Evolutionary conservation across 2,797 vertebrate species (phyloP), one percentile per base, ranked within the genome.

Genomic region (Thaleichthys pacificus): DNA sequence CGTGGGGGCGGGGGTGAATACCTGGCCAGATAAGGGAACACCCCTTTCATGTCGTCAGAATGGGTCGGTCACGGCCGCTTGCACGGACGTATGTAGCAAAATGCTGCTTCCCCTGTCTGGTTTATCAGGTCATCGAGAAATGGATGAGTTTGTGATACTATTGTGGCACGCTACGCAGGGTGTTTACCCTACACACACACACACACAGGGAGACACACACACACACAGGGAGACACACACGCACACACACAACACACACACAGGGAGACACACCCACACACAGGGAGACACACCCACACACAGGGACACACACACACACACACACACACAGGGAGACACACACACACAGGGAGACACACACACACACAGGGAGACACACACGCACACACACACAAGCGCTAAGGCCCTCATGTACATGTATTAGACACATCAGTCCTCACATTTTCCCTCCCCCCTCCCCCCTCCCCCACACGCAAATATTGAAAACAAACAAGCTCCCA

Each of bases 1-100:
- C 74, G 80, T 78, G 32, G 61, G 66, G 56, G 71, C 32, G 38
- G 38, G 42, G 42, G 17, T 74, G 82, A 76, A 73, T 69, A 32
- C 35, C 69, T 61, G 42, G n/a, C 22, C 38, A 56, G 69, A 85
- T 79, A 83, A 75, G 57, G 35, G n/a, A 8, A 21, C 68, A 17
- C 19, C 11, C 11, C 74, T 56, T 79, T 78, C 63, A 74, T 85
- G 74, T 80, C 38, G 17, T 24, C 42, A 6, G 22, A 11, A 64
- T 38, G 30, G 51, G 54, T 32, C 35, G 32, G 71, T 66, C 61
- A 32, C 17, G 28, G 69, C 17, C 51, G 4, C 51, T n/a, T 56
- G 51, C 5, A 6, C 7, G 51, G 51, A 5, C n/a, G 19, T 17
- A 56, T 56, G 51, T 56, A 6, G 51, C 51, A 54, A n/a, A 56